Conservation (phyloP, 1,140 invertebrate species). For the Drosophila paulistorum region DNA sequence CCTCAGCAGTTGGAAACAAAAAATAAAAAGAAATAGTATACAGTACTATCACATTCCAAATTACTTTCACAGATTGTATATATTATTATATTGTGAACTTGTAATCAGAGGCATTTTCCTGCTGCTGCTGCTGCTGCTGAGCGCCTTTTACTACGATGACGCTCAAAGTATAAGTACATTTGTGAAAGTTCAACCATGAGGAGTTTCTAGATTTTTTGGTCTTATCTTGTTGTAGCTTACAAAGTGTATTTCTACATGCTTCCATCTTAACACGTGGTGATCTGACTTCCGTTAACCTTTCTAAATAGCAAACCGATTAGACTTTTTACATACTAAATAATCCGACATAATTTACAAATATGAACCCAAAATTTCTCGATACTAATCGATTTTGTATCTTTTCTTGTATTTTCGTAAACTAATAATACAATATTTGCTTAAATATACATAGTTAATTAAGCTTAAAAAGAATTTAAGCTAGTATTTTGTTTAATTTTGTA, state of each 20-base stretch:
- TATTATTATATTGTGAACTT: not conserved
- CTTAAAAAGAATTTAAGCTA: slow-evolving; percentile 6
- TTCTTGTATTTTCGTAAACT: slow-evolving; percentile 3
- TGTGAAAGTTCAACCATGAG: too few relatives aligned
- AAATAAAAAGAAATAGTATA: slow-evolving; percentile 41
- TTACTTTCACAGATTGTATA: not conserved
- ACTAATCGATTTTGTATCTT: not conserved
- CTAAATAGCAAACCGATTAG: too few relatives aligned
- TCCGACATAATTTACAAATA: not conserved
- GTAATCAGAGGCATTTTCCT: not conserved
- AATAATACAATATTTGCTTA: slow-evolving; percentile 12
- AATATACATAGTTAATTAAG: slow-evolving; percentile 6
- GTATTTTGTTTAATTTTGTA: slow-evolving; percentile 8
- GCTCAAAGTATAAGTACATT: not conserved
- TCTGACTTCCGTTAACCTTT: not conserved
- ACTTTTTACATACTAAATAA: too few relatives aligned
- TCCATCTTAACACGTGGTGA: not conserved
- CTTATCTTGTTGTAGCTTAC: not conserved
- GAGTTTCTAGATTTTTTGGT: not conserved
- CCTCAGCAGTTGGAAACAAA: slow-evolving; percentile 38
- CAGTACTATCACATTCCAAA: slow-evolving; percentile 4
- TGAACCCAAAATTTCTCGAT: not conserved
- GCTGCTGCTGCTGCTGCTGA: not conserved
- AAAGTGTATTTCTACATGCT: too few relatives aligned
- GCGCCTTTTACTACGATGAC: not conserved